Evolutionary conservation across 2,113 vertebrate species (phyloP).

Genomic region (Bubalus kerabau): DNA sequence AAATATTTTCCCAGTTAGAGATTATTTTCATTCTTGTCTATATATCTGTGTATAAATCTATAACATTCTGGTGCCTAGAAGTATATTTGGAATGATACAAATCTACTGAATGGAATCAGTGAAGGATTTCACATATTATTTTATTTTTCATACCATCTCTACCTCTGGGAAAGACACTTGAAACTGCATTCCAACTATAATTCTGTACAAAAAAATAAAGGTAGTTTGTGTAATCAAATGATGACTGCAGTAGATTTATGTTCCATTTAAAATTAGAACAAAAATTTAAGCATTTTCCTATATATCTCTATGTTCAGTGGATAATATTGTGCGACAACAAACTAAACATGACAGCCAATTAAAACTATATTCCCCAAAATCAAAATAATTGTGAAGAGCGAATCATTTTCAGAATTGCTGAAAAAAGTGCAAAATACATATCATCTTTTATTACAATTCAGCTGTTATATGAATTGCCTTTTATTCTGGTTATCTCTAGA

Average conservation of each 20-base stretch:
- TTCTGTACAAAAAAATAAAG: neutral
- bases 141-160: neutral
- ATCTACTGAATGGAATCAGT: neutral
- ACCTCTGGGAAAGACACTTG: neutral
- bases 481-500: neutral
- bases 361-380: neutral
- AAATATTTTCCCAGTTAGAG: neutral
- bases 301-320: neutral
- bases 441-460: neutral
- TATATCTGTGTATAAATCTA: neutral
- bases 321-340: neutral
- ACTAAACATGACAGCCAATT: neutral
- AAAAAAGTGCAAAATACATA: neutral
- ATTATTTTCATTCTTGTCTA: neutral
- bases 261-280: conserved; percentile 8
- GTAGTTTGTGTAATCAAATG: neutral
- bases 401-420: neutral
- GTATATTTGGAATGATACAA: neutral
- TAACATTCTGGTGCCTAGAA: neutral
- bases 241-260: neutral
- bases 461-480: neutral
- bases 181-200: neutral
- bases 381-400: neutral
- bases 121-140: neutral
- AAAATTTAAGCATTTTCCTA: neutral